A percentile compares a stretch with the other conserved stretches of the same genome.
phyloP scores from a whole-genome alignment of 2,113 vertebrate species.

The Leptocoma aspasia region DNA sequence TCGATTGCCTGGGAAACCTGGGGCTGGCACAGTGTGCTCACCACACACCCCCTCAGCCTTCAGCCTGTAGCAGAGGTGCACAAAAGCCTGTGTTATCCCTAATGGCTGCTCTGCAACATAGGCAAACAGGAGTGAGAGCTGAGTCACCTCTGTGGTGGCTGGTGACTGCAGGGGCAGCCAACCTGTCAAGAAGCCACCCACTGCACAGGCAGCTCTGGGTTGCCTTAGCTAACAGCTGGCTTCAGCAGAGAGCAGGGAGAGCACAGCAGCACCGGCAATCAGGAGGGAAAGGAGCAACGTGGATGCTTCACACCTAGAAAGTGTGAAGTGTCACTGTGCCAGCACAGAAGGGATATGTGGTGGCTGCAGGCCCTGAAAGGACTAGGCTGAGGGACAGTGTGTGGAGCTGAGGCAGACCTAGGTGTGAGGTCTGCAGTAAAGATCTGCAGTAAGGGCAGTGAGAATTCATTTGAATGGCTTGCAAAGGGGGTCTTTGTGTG shows the following conservation, averaged over 20 bases:
- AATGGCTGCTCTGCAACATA: background rate
- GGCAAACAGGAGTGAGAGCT: background rate
- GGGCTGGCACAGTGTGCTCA: background rate
- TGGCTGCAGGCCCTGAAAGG: background rate
- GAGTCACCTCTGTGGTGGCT: background rate
- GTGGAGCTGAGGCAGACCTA: background rate
- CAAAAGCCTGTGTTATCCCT: background rate
- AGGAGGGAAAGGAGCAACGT: background rate
- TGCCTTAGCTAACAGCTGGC: background rate
- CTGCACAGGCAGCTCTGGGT: background rate
- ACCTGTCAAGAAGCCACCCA: background rate
- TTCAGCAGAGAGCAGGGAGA: background rate
- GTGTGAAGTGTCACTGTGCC: background rate
- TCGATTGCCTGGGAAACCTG: background rate
- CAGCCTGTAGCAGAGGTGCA: background rate
- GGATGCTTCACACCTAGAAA: background rate
- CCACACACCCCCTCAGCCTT: background rate
- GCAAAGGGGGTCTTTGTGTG: background rate
- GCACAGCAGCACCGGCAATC: no score
- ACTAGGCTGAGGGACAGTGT: rapidly evolving
- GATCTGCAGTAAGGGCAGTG: no score
- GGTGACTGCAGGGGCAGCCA: background rate
- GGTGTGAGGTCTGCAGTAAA: background rate
- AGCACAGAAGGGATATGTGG: background rate
- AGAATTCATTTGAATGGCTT: background rate